Percentiles rank a stretch among this genome's conserved stretches.
These are phyloP conservation scores for Xiphophorus maculatus DNA, from an alignment of 2,113 vertebrate genomes.

Conservation along the genomic window DNA sequence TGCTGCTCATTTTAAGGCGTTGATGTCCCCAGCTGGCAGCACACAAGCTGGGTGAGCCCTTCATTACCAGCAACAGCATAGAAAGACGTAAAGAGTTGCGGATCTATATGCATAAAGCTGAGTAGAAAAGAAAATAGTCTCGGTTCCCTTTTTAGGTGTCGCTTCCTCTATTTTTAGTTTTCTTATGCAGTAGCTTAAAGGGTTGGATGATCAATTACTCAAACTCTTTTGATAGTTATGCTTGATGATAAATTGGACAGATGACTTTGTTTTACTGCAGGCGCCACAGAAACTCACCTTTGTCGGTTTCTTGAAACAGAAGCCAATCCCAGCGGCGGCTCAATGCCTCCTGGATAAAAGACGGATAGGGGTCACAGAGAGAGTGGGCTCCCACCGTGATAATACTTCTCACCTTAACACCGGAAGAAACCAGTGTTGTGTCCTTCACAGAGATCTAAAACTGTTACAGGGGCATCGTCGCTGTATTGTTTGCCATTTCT, in stretches of 20 bases:
- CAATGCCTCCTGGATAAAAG: conserved; percentile 9
- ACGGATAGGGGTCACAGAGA: conserved; percentile 13
- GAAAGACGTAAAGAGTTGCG: neutral
- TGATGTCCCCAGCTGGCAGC: conserved; percentile 50
- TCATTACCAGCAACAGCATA: neutral
- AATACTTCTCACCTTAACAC: conserved; percentile 58
- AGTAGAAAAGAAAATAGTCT: neutral
- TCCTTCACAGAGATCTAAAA: conserved; percentile 53
- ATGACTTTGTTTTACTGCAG: neutral
- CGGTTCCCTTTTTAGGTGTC: conserved; percentile 10
- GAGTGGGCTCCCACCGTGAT: conserved; percentile 24
- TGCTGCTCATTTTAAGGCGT: conserved; percentile 45
- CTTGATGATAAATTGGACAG: neutral
- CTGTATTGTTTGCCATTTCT: conserved; percentile 15
- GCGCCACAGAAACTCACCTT: neutral
- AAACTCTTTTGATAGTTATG: neutral
- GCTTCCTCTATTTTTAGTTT: conserved; percentile 9
- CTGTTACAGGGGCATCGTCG: neutral
- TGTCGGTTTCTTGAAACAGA: neutral
- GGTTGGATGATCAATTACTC: neutral
- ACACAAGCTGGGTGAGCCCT: conserved; percentile 4
- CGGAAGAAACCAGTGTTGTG: conserved; percentile 52
- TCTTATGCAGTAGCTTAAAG: neutral
- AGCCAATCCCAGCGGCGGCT: neutral
- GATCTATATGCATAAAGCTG: neutral